Conservation (phyloP, 2,888 invertebrate genomes). For the Rhagophthalmus giganteus region DNA sequence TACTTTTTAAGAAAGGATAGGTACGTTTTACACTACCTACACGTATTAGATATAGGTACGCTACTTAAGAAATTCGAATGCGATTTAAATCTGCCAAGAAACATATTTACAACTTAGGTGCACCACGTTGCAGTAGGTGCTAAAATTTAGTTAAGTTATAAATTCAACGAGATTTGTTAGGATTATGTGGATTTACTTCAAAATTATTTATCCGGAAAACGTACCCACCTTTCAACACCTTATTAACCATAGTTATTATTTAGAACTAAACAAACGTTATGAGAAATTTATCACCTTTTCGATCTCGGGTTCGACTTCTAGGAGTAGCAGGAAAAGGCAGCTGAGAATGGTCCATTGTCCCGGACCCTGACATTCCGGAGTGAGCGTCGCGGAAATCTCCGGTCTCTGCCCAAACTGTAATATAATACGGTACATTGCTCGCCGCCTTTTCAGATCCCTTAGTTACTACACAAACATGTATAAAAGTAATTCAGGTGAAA, state of each 20-base stretch:
- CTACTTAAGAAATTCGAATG: no score
- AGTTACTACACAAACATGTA: conserved; percentile 5
- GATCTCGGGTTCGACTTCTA: conserved; percentile 60
- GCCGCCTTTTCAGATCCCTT: conserved; percentile 29
- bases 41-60: no score
- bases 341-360: conserved; percentile 67
- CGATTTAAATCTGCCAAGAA: not conserved
- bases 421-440: conserved; percentile 47
- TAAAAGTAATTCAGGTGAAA: not conserved
- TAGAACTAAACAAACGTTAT: not conserved
- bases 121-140: conserved; percentile 1
- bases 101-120: conserved; percentile 1
- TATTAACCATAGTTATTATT: not conserved
- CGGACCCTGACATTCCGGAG: conserved; percentile 63
- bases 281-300: conserved; percentile 60
- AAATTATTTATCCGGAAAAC: not conserved
- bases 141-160: conserved; percentile 1
- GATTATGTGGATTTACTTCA: conserved; percentile 3
- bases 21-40: no score
- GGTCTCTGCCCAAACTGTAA: conserved; percentile 88
- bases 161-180: conserved; percentile 7
- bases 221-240: not conserved
- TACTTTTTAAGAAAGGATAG: no score
- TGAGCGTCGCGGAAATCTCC: conserved; percentile 86
- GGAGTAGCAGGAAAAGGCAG: conserved; percentile 64